phyloP scores from a whole-genome alignment of 2,113 vertebrate species.

The Campylomormyrus numenius region DNA sequence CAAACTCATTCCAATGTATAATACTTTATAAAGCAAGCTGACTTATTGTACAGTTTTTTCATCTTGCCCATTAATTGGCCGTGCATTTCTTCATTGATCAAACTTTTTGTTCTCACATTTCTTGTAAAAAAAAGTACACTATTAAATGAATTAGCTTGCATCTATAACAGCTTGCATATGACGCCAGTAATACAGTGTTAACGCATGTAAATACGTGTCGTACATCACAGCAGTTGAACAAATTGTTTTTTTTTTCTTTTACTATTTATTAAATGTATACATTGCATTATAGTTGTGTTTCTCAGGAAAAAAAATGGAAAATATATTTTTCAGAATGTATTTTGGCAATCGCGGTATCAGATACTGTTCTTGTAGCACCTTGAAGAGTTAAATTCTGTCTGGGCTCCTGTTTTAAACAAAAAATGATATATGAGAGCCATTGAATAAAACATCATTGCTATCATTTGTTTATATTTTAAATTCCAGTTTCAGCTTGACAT shows the following conservation, averaged over 20 bases:
- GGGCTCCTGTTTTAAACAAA: neutral
- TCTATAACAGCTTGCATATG: conserved; percentile 5
- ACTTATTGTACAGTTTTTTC: neutral
- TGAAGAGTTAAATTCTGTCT: neutral
- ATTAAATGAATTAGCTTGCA: neutral
- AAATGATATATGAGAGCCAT: neutral
- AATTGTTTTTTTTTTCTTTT: conserved; percentile 42
- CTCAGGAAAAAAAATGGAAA: conserved; percentile 64
- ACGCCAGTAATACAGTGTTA: neutral
- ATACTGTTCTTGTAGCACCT: conserved; percentile 11
- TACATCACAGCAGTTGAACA: neutral
- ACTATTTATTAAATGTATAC: conserved; percentile 72
- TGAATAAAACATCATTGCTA: conserved; percentile 7
- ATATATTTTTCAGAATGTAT: conserved; percentile 7
- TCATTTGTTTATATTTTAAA: neutral
- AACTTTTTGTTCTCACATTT: neutral
- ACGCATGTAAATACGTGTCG: neutral
- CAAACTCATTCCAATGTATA: neutral
- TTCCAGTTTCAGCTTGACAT: neutral
- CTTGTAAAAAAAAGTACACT: neutral
- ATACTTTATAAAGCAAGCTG: neutral
- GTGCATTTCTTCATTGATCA: neutral
- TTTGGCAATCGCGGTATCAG: neutral
- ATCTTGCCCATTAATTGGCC: neutral
- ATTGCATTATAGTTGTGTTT: conserved; percentile 70